Evolutionary conservation across 2,113 vertebrate species (phyloP).

Genomic region (Ailuropoda melanoleuca): DNA sequence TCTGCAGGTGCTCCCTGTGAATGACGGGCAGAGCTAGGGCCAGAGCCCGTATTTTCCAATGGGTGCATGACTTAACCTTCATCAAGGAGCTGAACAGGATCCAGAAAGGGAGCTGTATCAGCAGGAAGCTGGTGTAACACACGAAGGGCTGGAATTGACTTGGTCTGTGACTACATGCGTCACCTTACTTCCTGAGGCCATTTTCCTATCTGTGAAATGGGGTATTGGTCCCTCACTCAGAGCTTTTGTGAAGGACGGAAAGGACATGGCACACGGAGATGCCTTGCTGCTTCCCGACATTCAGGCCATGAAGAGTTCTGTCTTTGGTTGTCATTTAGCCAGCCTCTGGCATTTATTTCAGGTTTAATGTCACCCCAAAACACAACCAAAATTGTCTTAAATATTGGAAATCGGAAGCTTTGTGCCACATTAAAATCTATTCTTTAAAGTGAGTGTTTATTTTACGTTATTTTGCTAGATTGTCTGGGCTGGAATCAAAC

Average conservation of each 20-base stretch:
- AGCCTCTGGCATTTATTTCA: not conserved
- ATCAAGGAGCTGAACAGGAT: not conserved
- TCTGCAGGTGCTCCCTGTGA: not conserved
- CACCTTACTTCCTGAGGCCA: not conserved
- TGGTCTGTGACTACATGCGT: not conserved
- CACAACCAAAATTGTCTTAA: not conserved
- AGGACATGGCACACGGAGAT: not conserved
- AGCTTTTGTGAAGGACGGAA: not conserved
- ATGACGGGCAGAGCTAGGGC: not conserved
- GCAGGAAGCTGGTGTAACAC: not conserved
- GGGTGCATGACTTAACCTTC: not conserved
- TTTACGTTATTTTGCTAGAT: constrained; percentile 13
- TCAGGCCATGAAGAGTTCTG: not conserved
- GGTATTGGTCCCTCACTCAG: no score
- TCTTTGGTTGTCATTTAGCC: not conserved
- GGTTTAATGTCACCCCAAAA: not conserved
- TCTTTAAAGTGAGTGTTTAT: not conserved
- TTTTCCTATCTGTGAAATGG: not conserved
- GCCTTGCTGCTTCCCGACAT: not conserved
- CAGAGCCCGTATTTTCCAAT: not conserved
- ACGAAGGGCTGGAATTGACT: not conserved
- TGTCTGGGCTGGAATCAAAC: not conserved
- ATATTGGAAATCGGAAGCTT: not conserved
- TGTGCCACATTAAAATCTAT: not conserved
- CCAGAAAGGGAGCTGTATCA: not conserved